Conservation (phyloP, 2,113 vertebrate genomes). For the Penelope pileata region DNA sequence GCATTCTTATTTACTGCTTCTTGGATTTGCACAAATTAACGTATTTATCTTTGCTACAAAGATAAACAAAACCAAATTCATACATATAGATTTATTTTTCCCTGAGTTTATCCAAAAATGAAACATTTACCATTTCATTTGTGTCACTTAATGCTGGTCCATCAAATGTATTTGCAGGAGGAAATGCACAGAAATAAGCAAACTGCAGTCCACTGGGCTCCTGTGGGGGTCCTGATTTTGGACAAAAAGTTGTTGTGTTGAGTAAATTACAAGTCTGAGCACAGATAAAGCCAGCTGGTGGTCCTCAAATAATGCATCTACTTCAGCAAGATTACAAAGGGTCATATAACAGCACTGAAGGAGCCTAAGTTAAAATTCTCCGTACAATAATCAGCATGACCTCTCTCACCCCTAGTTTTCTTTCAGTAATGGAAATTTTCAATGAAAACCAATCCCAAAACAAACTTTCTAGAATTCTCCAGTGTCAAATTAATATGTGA, state of each 20-base stretch:
- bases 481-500: background rate
- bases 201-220: background rate
- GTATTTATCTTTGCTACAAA: background rate
- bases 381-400: background rate
- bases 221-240: background rate
- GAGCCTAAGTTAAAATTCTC: background rate
- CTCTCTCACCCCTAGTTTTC: background rate
- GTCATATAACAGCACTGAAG: background rate
- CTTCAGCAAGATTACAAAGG: background rate
- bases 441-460: background rate
- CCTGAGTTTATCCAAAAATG: background rate
- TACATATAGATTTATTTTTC: background rate
- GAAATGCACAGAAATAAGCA: background rate
- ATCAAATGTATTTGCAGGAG: conserved; percentile 3
- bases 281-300: background rate
- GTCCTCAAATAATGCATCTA: background rate
- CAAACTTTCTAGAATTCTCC: background rate
- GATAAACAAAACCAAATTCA: background rate
- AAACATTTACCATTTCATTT: background rate
- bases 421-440: background rate
- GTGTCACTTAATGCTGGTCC: background rate
- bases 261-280: background rate
- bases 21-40: conserved; percentile 36
- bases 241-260: background rate
- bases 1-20: conserved; percentile 23